Evolutionary conservation across 2,113 vertebrate genomes (phyloP).

Genomic region (Nibea albiflora): DNA sequence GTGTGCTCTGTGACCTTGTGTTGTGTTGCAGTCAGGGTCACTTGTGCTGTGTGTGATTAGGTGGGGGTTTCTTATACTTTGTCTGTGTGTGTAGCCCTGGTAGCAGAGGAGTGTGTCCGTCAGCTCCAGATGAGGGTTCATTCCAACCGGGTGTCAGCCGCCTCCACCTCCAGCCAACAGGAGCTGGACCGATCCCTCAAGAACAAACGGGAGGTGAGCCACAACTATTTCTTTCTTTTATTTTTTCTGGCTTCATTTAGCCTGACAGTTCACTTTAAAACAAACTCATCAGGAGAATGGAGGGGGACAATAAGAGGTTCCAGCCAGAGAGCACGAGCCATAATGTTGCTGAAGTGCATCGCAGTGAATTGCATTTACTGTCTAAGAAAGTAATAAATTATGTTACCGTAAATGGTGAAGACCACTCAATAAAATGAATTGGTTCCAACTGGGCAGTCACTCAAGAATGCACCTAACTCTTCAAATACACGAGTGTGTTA

Average conservation of each 20-base stretch:
- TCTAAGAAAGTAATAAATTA: slow-evolving; percentile 52
- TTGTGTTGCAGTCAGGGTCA: background rate
- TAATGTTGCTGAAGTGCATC: slow-evolving; percentile 41
- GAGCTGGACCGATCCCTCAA: slow-evolving; percentile 92
- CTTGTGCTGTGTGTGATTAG: background rate
- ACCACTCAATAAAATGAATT: slow-evolving; percentile 52
- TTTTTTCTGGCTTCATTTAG: slow-evolving; percentile 12
- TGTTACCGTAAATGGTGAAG: slow-evolving; percentile 31
- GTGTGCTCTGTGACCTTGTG: background rate
- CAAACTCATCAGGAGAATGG: slow-evolving; percentile 30
- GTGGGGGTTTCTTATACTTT: background rate
- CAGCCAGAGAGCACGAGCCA: slow-evolving; percentile 8
- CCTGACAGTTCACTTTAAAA: slow-evolving; percentile 18
- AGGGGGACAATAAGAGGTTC: background rate
- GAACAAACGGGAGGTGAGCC: slow-evolving; percentile 83
- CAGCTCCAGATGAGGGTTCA: slow-evolving; percentile 96
- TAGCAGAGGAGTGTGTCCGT: slow-evolving; percentile 95
- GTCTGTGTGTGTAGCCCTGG: slow-evolving; percentile 84
- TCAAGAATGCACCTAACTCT: slow-evolving; percentile 18
- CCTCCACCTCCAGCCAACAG: slow-evolving; percentile 92
- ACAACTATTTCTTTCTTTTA: background rate
- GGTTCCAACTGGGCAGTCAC: slow-evolving; percentile 39
- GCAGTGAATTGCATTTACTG: slow-evolving; percentile 21
- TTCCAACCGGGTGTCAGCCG: slow-evolving; percentile 91
- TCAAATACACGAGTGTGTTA: slow-evolving; percentile 10